Base-by-base conservation (phyloP, 2,888 invertebrate genomes). In the Chironomus riparius region DNA sequence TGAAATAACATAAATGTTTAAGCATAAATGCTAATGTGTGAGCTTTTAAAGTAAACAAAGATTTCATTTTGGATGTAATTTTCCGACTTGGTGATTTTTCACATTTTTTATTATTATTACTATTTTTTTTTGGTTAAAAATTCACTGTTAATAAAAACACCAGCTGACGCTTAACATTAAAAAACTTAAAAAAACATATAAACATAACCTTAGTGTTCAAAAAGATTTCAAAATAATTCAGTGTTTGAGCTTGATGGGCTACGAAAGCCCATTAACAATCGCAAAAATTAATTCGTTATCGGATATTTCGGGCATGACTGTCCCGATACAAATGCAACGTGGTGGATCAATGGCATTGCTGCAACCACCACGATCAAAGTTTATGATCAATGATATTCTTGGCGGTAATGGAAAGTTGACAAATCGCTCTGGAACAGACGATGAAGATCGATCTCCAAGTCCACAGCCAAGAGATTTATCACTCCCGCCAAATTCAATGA, bases 341-440 rank as follows among this genome's bases (percentile, higher is more conserved):
- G 65, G 65, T n/a, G 83, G 82, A 78, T 81, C 82, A 79, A 87
- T 86, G 87, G 87, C 86, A 83, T 87, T 56, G 6, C 86, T 87
- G 82, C 88, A 87, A 82, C 88, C 89, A 79, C 89, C 90, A 71
- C 87, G 93, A 80, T 92, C 93, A 78, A 86, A 93, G 79, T 94
- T 94, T 86, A 94, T 94, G 93, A 94, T 94, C 85, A 94, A 93
- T 80, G 94, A 94, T 83, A 94, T 94, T 81, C 86, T 94, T 79
- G 89, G 89, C 73, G 88, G 88, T 72, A 86, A 86, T 76, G 84
- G 84, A 50, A 76, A 76, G 28, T 21, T 76, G 15, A 50, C 65
- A 24, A 24, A 5, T 65, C 65, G 50, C 7, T 56, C 69, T 7
- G 84, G 83, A 4, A 70, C 71, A 12, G 71, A 71, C 13, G 71